Percentiles rank a stretch among this genome's conserved stretches.
Conservation (phyloP, 2,888 invertebrate genomes). For the Nudaria mundana region DNA sequence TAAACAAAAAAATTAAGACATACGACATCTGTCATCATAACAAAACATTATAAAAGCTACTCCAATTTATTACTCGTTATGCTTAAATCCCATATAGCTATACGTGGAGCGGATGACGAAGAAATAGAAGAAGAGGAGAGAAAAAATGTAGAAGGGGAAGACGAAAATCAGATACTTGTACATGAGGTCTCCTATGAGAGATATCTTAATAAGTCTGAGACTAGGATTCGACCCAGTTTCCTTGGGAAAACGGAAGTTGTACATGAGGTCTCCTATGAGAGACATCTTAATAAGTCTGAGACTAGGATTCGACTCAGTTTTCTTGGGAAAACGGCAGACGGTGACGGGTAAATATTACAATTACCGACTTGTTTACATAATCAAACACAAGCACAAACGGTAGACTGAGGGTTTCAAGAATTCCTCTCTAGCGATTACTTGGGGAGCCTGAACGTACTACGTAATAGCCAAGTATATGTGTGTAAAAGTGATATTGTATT, state of each 20-base stretch:
- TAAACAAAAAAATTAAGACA: not conserved
- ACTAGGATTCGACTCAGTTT: constrained; percentile 58
- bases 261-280: too few relatives aligned
- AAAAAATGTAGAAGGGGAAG: constrained; percentile 5
- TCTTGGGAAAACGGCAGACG: constrained; percentile 71
- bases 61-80: too few relatives aligned
- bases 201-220: constrained; percentile 42
- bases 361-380: too few relatives aligned
- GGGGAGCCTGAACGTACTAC: too few relatives aligned
- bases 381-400: too few relatives aligned
- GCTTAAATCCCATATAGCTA: constrained; percentile 60
- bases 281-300: constrained; percentile 42
- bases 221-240: constrained; percentile 56
- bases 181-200: constrained; percentile 13
- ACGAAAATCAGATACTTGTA: constrained; percentile 6
- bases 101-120: constrained; percentile 15
- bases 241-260: constrained; percentile 73
- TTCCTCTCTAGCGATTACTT: too few relatives aligned
- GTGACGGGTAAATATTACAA: constrained; percentile 56
- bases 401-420: too few relatives aligned
- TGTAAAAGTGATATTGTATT: too few relatives aligned
- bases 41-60: not conserved
- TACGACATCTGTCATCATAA: not conserved
- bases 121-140: not conserved
- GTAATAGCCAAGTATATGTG: too few relatives aligned